phyloP scores from a whole-genome alignment of 2,888 invertebrate species.

The Eustalomyia histrio region DNA sequence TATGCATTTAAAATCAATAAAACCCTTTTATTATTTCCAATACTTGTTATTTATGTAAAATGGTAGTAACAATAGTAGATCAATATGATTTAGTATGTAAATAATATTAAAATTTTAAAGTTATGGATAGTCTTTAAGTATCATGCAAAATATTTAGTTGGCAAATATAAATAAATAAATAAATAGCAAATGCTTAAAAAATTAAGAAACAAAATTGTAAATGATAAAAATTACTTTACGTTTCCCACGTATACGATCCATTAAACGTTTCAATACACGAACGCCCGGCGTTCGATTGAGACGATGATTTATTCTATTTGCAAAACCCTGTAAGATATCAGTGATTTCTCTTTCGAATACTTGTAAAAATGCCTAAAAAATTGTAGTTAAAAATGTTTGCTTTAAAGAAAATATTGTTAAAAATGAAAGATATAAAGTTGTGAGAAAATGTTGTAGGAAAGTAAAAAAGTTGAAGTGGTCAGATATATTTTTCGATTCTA shows the following conservation, averaged over 20 bases:
- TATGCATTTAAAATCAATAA: neutral
- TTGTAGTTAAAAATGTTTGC: conserved; percentile 1
- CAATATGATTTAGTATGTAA: conserved; percentile 4
- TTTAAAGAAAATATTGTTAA: too few species aligned
- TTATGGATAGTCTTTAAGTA: neutral
- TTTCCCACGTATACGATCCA: conserved; percentile 80
- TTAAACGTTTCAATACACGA: conserved; percentile 78
- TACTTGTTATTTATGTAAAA: neutral
- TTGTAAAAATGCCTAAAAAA: conserved; percentile 79
- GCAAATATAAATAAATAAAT: conserved; percentile 17
- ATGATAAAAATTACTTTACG: conserved; percentile 79
- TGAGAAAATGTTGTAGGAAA: too few species aligned
- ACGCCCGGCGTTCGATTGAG: conserved; percentile 79
- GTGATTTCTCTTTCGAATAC: conserved; percentile 80
- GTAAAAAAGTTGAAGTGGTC: too few species aligned
- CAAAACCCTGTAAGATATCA: conserved; percentile 79
- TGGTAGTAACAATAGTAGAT: neutral
- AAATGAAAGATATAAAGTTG: too few species aligned
- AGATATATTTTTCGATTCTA: too few species aligned
- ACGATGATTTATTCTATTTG: conserved; percentile 78
- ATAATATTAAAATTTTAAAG: neutral
- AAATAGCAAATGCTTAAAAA: conserved; percentile 12
- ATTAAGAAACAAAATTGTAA: conserved; percentile 40
- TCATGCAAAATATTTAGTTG: conserved; percentile 18
- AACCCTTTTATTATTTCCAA: neutral